Evolutionary conservation across 2,888 invertebrate species (phyloP), one percentile per base, ranked within the genome.

Genomic region (Urechis unicinctus): DNA sequence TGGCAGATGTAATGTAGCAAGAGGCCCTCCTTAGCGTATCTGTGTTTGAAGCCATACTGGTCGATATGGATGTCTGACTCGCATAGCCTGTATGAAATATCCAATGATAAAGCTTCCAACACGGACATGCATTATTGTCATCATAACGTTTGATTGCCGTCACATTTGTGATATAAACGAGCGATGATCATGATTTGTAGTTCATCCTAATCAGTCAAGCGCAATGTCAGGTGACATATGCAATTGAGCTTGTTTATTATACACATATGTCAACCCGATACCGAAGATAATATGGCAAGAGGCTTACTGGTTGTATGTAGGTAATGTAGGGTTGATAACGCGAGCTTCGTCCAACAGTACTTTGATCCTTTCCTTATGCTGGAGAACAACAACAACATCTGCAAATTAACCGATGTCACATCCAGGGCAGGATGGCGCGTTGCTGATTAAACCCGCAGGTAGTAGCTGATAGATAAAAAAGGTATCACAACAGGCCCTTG

Each of bases 1-100:
- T 78, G 77, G 62, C 81, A 81, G 58, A 81, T 72, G 68, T 81
- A 82, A 64, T 82, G 81, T 24, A 82, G 67, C 26, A 80, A 71
- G 42, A 80, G 68, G 2, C 76, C 72, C 22, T 78, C 75, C 52
- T 78, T 78, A 21, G 68, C 66, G 63, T 79, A 78, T 41, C 66
- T 68, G 60, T 81, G 80, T 44, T 79, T 76, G 65, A 82, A 82
- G 5, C 82, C 82, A 62, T 80, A 79, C 3, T 69, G 68, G 64
- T 82, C 82, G n/a, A 82, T 79, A 66, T 82, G 81, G 9, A 70
- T 70, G 52, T 73, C 73, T 3, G 69, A 68, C 30, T 68, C 68
- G 2, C 69, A 64, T 56, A 78, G 60, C 56, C 78, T 77, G 66
- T 46, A 42, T 6, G 5, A 52, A 6, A 45, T 4, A 22, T 29